These are phyloP conservation scores for Lumbricus terrestris DNA, from an alignment of 2,888 invertebrate genomes.

Conservation along the genomic window DNA sequence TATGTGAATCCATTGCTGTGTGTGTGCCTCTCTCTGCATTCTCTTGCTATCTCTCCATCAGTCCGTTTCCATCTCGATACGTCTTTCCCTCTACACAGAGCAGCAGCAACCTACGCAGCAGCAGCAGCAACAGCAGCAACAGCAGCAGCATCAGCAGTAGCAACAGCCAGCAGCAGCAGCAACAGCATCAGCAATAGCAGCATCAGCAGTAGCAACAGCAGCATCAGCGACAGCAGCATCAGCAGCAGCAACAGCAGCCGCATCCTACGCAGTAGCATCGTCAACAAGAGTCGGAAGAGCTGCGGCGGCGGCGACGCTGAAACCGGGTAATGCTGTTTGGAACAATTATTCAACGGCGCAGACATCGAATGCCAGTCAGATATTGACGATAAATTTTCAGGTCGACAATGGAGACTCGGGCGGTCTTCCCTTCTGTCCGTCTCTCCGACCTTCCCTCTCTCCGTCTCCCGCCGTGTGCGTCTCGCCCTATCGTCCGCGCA, in stretches of 20 bases:
- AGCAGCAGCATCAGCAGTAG: neutral
- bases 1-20: neutral
- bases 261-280: neutral
- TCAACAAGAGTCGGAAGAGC: neutral
- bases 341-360: constrained; percentile 3
- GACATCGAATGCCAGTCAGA: neutral
- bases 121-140: too few species aligned
- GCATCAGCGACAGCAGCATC: neutral
- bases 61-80: neutral
- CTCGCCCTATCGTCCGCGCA: neutral
- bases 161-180: neutral
- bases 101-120: too few species aligned
- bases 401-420: neutral
- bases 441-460: neutral
- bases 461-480: neutral
- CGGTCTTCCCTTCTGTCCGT: neutral
- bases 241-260: neutral
- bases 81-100: neutral
- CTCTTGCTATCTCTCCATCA: neutral
- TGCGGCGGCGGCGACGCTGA: too few species aligned
- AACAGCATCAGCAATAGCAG: neutral
- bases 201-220: neutral
- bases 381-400: neutral
- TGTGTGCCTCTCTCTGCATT: neutral
- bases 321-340: neutral